Base-by-base conservation (phyloP, 2,888 invertebrate species). In the Strigamia maritima region DNA sequence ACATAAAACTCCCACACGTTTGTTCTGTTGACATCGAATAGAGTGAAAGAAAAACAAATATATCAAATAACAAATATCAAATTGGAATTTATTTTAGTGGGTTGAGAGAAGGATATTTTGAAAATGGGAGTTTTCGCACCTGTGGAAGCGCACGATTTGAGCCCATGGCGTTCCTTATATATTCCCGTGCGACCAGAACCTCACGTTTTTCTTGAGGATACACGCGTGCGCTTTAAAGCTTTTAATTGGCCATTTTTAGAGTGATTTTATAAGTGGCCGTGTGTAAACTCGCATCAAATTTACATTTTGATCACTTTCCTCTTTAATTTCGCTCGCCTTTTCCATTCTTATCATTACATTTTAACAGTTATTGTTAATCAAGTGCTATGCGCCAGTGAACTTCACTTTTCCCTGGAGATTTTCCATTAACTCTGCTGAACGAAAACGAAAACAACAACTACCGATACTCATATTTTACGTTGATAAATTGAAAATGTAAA, bases 331-430 rank as follows among this genome's bases (percentile, higher is more conserved):
- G 54, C 54, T n/a, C 54, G 54, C 54, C 14, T 28, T 28, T 70
- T 28, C 26, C 14, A 28, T 14, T 26, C 12, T 70, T 16, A 26
- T 26, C 14, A 28, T 70, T 70, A 28, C 12, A 70, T 70, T 26
- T 28, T 70, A 24, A 70, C 70, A n/a, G 70, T 70, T 70, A 26
- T 70, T 70, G 70, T 70, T 70, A 70, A 70, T 70, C 70, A 70
- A 28, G 14, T 70, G 14, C 26, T 28, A 28, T 26, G 70, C 70
- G 26, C n/a, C 70, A 70, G 70, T 26, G 70, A 70, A 28, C 28
- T 70, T 14, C 26, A 26, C 28, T 70, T 70, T 70, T 70, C 70
- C 70, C 70, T 70, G 28, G 70, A 70, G 70, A 70, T 70, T 70
- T 70, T 28, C 54, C 70, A 70, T 70, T 70, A 60, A 60, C 49